Conservation (phyloP, 1,140 invertebrate genomes). For the Drosophila nasuta region DNA sequence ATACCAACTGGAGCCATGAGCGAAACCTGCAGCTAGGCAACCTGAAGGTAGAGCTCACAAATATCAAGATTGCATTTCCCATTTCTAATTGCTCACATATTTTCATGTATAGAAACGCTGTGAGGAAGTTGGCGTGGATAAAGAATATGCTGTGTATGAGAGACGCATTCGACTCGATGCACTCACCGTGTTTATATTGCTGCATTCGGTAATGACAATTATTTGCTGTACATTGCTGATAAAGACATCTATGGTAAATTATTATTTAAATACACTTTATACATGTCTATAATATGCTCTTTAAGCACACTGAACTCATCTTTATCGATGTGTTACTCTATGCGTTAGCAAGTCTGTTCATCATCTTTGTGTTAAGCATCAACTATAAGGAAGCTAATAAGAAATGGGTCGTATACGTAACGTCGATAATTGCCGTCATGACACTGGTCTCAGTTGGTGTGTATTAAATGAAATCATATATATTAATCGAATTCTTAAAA, state of each 20-base stretch:
- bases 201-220: conserved; percentile 3
- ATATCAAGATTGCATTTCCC: too few species aligned
- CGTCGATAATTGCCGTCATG: background rate
- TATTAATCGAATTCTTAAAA: conserved; percentile 82
- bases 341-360: background rate
- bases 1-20: background rate
- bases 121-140: conserved; percentile 14
- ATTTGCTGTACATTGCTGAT: conserved; percentile 10
- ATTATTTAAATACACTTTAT: background rate
- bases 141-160: conserved; percentile 23
- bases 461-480: background rate
- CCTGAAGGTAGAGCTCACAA: background rate
- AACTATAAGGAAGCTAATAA: background rate
- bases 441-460: conserved; percentile 3
- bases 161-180: conserved; percentile 3
- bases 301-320: background rate
- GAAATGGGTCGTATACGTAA: background rate
- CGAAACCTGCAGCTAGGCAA: background rate
- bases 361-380: background rate
- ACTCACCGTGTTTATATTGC: conserved; percentile 3
- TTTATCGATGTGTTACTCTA: conserved; percentile 7
- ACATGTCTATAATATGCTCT: too few species aligned
- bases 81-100: too few species aligned
- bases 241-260: background rate
- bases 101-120: conserved; percentile 20